Evolutionary conservation across 2,888 invertebrate species (phyloP).

Genomic region (Serripes groenlandicus): DNA sequence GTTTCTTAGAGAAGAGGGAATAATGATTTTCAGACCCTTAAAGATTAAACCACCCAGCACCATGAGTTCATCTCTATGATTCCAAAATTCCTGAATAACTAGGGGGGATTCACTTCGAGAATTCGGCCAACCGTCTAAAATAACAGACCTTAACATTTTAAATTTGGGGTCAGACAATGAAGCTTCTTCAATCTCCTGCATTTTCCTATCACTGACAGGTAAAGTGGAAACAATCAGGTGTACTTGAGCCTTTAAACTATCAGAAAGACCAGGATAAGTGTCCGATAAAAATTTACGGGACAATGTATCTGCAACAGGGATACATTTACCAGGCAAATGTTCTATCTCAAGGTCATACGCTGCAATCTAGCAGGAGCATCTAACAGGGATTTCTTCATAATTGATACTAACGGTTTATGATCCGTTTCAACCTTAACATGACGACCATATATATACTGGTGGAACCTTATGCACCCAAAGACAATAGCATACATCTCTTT

Average conservation of each 20-base stretch:
- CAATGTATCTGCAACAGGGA: neutral
- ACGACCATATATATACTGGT: neutral
- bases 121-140: neutral
- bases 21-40: conserved; percentile 5
- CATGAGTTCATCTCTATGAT: conserved; percentile 21
- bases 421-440: neutral
- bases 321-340: neutral
- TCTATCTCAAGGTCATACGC: neutral
- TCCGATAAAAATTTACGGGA: neutral
- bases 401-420: neutral
- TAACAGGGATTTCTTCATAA: neutral
- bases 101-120: neutral
- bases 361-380: neutral
- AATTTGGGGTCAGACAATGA: neutral
- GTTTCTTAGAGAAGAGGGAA: neutral
- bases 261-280: neutral
- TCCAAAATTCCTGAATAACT: conserved; percentile 8
- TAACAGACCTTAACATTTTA: neutral
- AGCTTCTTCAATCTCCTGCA: neutral
- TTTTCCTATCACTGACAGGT: neutral
- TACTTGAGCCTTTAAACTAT: neutral
- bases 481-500: neutral
- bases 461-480: neutral
- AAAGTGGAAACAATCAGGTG: neutral
- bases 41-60: conserved; percentile 7